Conservation (phyloP, 2,888 invertebrate species). For the Scaptodrosophila latifasciaeformis region DNA sequence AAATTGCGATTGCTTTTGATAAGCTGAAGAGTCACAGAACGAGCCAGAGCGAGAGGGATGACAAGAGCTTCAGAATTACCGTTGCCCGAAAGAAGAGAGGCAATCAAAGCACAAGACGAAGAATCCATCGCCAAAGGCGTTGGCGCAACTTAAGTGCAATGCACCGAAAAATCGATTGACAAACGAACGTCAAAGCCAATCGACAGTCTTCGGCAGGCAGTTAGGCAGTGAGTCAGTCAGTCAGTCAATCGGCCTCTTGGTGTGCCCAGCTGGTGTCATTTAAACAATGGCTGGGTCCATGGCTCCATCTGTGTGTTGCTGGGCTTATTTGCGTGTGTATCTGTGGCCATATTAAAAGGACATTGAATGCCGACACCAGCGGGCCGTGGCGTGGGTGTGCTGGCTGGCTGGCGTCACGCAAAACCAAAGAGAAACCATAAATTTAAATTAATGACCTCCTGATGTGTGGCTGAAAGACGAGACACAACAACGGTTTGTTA, state of each 20-base stretch:
- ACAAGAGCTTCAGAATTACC: constrained; percentile 19
- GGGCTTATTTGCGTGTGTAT: not conserved
- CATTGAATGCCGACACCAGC: constrained; percentile 44
- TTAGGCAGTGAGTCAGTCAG: constrained; percentile 5
- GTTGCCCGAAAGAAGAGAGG: not conserved
- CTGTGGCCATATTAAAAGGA: constrained; percentile 44
- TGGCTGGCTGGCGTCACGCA: constrained; percentile 55
- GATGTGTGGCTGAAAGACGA: constrained; percentile 27
- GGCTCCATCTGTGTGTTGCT: no score
- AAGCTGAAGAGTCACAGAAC: constrained; percentile 35
- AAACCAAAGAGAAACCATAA: constrained; percentile 70
- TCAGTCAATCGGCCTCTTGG: not conserved
- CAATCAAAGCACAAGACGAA: no score
- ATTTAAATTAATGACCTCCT: constrained; percentile 72
- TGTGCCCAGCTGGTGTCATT: not conserved
- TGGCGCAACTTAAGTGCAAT: constrained; percentile 48
- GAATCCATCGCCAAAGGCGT: not conserved
- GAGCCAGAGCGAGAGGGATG: constrained; percentile 13
- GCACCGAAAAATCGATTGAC: constrained; percentile 68
- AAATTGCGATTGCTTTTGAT: constrained; percentile 64
- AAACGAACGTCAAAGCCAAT: constrained; percentile 29
- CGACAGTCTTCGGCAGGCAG: not conserved
- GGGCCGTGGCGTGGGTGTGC: constrained; percentile 47
- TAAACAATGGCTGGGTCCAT: no score
- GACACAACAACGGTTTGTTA: constrained; percentile 23